These are phyloP conservation scores for Syngnathus typhle DNA, from an alignment of 2,113 vertebrate genomes.

Conservation along the genomic window DNA sequence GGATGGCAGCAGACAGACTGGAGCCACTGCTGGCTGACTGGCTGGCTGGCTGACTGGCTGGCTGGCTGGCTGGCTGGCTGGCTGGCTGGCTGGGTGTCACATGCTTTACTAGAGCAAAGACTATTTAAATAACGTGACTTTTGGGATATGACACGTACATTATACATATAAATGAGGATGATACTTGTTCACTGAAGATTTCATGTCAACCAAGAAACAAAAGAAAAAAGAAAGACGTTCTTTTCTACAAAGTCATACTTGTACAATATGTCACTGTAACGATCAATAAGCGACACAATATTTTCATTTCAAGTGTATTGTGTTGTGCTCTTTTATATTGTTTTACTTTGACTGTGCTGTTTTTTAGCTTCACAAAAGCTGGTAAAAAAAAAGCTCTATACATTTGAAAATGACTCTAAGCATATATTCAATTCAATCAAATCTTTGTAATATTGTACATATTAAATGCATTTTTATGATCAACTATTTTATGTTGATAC, in stretches of 20 bases:
- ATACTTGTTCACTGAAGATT: too few species aligned
- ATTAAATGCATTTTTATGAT: neutral
- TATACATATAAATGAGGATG: too few species aligned
- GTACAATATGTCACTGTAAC: neutral
- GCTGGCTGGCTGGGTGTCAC: neutral
- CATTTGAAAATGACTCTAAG: neutral
- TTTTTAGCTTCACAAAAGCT: neutral
- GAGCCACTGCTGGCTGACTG: constrained; percentile 22
- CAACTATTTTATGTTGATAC: neutral
- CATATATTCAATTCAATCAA: neutral
- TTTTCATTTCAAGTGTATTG: neutral
- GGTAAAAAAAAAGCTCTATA: neutral
- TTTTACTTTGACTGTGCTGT: neutral
- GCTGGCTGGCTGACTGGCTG: too few species aligned
- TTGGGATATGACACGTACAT: too few species aligned
- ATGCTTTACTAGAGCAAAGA: neutral
- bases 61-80: too few species aligned
- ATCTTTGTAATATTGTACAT: too few species aligned
- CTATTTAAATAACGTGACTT: too few species aligned
- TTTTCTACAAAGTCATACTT: neutral
- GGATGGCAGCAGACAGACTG: constrained; percentile 33
- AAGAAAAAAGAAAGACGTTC: neutral
- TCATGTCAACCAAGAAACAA: too few species aligned
- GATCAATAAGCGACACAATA: neutral
- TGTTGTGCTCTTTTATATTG: neutral